Percentiles rank a stretch among this genome's conserved stretches.
Conservation (phyloP, 2,888 invertebrate species). For the Theretra japonica region DNA sequence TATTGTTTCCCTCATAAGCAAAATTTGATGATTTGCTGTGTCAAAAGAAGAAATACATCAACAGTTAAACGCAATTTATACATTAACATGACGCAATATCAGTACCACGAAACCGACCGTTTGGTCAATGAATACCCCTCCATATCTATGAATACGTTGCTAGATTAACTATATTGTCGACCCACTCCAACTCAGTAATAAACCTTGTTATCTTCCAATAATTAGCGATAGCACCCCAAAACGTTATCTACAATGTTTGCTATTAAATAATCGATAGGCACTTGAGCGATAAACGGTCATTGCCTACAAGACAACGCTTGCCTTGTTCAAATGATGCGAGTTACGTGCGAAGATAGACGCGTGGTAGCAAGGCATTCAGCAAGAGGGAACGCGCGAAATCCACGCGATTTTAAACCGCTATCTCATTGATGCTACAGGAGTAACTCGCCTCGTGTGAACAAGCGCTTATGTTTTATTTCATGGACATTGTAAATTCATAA, state of each 20-base stretch:
- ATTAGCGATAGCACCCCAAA: conserved; percentile 81
- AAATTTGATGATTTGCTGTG: too few species aligned
- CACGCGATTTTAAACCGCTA: not conserved
- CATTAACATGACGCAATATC: not conserved
- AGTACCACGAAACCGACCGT: not conserved
- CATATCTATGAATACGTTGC: conserved; percentile 40
- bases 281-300: conserved; percentile 77
- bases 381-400: too few species aligned
- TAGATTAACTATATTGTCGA: conserved; percentile 63
- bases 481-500: not conserved
- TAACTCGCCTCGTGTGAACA: conserved; percentile 1
- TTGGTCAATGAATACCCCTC: conserved; percentile 9
- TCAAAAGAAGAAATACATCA: too few species aligned
- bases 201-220: conserved; percentile 78
- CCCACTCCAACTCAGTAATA: conserved; percentile 72
- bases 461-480: not conserved
- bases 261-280: conserved; percentile 83
- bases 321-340: conserved; percentile 26
- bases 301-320: conserved; percentile 57
- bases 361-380: not conserved
- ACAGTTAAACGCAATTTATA: not conserved
- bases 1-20: too few species aligned
- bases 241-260: conserved; percentile 79
- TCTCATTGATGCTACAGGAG: not conserved
- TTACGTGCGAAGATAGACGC: conserved; percentile 9